Evolutionary conservation across 2,888 invertebrate genomes (phyloP), one percentile per base, ranked within the genome.

Genomic region (Rhimphoctona megacephalus): DNA sequence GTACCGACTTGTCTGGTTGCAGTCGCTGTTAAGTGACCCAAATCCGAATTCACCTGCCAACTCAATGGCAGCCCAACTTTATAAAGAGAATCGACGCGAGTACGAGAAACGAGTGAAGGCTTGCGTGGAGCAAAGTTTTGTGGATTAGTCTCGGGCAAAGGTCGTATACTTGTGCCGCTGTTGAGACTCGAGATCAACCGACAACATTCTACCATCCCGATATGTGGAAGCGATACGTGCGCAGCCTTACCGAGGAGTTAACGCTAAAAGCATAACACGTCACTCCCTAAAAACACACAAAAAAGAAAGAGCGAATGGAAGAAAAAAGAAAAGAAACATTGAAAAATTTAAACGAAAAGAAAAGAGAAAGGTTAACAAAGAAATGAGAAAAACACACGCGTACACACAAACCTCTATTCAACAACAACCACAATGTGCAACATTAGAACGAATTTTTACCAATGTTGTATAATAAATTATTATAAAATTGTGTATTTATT

Each of bases 31-130:
- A 95, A 99, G 99, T 96, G 99, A 99, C 96, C 99, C 99, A 89
- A 99, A 99, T 95, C 99, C 99, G 91, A 99, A 99, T 96, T 99
- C 99, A 91, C 99, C 99, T 93, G 99, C 99, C 92, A 99, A 99
- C 95, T 99, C 99, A 92, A 98, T 99, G 97, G 99, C 99, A 94
- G 99, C 99, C 91, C 99, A 99, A 95, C 96, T 99, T 93, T 99
- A 99, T 96, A 99, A 99, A 96, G 99, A 99, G 95, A 99, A 99
- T 95, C 97, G 99, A 93, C 96, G 99, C 94, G 99, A 99, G 96
- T 99, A 99, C 95, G 99, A 99, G 96, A 99, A 99, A 96, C 97
- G 99, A 96, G 99, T 99, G 94, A 98, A 99, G 96, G 98, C 98
- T 94, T 99, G 99, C 95, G 99, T 99, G 94, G 99, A 99, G 96